phyloP scores from a whole-genome alignment of 2,888 invertebrate genomes.

The Ectobius pallidus region DNA sequence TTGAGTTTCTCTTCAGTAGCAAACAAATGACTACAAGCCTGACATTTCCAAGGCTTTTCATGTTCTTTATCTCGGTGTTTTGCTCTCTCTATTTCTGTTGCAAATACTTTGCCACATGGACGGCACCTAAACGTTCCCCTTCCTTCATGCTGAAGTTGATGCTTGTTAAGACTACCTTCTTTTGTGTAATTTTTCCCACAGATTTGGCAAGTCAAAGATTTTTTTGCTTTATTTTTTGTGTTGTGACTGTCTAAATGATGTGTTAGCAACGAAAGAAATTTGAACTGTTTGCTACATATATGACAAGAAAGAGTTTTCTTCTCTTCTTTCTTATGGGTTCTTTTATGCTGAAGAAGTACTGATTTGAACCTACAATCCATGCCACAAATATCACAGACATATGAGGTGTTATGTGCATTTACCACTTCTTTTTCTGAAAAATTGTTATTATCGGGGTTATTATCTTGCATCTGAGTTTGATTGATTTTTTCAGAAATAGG shows the following conservation, averaged over 20 bases:
- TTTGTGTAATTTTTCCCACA: slow-evolving; percentile 31
- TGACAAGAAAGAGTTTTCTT: slow-evolving; percentile 2
- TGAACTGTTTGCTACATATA: slow-evolving; percentile 10
- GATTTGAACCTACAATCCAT: slow-evolving; percentile 5
- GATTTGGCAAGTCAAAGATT: slow-evolving; percentile 13
- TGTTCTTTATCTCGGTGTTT: slow-evolving; percentile 50
- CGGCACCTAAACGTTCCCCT: slow-evolving; percentile 55
- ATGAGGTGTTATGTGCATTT: background rate
- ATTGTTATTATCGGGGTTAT: background rate
- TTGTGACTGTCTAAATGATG: background rate
- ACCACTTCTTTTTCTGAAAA: no score
- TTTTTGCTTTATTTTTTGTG: slow-evolving; percentile 8
- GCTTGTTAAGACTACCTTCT: slow-evolving; percentile 51
- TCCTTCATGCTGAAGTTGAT: slow-evolving; percentile 54
- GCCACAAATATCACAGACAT: slow-evolving; percentile 9
- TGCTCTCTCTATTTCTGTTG: slow-evolving; percentile 50
- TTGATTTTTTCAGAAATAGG: background rate
- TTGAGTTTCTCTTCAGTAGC: slow-evolving; percentile 16
- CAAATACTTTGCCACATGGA: slow-evolving; percentile 52
- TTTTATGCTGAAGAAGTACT: background rate
- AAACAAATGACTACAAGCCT: slow-evolving; percentile 13
- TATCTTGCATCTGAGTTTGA: background rate
- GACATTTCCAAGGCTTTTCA: slow-evolving; percentile 29
- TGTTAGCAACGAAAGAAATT: background rate
- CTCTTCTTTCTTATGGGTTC: background rate